Percentiles rank a stretch among this genome's conserved stretches.
Evolutionary conservation across 1,140 invertebrate genomes (phyloP).

Genomic region (Zaprionus gabonicus): DNA sequence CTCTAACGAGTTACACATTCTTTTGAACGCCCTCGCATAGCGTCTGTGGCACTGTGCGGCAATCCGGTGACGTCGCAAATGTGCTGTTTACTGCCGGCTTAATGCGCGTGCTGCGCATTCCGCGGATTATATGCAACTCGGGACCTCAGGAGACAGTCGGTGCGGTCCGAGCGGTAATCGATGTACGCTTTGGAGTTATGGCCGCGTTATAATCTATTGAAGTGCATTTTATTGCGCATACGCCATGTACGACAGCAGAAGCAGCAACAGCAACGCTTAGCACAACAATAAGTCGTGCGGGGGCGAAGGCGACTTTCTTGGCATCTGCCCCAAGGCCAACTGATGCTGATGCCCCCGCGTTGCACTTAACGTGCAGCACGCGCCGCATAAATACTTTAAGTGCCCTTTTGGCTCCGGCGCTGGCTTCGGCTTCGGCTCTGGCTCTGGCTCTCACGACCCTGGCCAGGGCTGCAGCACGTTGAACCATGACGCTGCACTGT

Average conservation of each 20-base stretch:
- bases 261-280: constrained; percentile 9
- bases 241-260: constrained; percentile 45
- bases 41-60: constrained; percentile 29
- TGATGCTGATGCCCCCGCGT: constrained; percentile 34
- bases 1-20: too few species aligned
- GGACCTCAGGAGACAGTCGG: constrained; percentile 41
- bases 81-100: constrained; percentile 70
- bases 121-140: constrained; percentile 56
- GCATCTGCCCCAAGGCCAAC: constrained; percentile 12
- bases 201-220: constrained; percentile 75
- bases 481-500: constrained; percentile 1
- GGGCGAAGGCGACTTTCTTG: constrained; percentile 8
- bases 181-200: constrained; percentile 65
- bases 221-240: constrained; percentile 75
- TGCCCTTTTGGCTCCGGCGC: constrained; percentile 40
- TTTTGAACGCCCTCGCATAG: not conserved
- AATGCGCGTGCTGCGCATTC: constrained; percentile 54
- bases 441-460: constrained; percentile 4
- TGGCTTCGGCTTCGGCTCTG: not conserved
- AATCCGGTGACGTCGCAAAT: constrained; percentile 46
- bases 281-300: constrained; percentile 24
- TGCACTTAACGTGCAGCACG: constrained; percentile 72
- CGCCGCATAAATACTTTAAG: constrained; percentile 64
- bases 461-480: not conserved
- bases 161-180: constrained; percentile 45